Conservation (phyloP, 2,888 invertebrate species). For the Sminthurides aquaticus region DNA sequence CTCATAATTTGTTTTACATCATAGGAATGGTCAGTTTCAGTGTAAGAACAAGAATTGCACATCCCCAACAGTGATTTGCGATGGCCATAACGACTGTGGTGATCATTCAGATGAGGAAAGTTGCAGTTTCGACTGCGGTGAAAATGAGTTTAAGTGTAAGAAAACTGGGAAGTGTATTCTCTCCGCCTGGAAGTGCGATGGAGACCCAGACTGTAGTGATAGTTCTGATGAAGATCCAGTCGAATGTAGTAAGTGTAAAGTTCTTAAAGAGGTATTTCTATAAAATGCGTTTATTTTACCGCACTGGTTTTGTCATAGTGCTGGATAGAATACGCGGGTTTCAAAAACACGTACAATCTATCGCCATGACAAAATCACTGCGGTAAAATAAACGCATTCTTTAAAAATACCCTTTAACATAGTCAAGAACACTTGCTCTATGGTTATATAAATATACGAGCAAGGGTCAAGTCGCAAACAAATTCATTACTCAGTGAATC, state of each 20-base stretch:
- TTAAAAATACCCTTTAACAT: too few species aligned
- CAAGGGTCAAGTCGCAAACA: too few species aligned
- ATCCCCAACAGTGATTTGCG: conserved; percentile 84
- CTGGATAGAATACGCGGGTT: too few species aligned
- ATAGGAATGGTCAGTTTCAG: conserved; percentile 81
- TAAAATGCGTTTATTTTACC: too few species aligned
- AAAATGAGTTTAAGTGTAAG: conserved; percentile 82
- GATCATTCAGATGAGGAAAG: conserved; percentile 77
- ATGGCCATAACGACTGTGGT: conserved; percentile 86
- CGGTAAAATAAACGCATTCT: too few species aligned
- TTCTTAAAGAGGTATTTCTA: conserved; percentile 38
- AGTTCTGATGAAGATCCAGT: conserved; percentile 85
- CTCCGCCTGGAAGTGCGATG: conserved; percentile 86
- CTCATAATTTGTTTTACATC: too few species aligned
- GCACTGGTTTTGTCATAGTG: conserved; percentile 10
- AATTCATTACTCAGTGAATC: too few species aligned
- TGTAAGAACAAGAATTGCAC: conserved; percentile 89
- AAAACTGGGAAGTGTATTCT: conserved; percentile 80
- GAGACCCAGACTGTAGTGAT: conserved; percentile 88
- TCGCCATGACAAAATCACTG: too few species aligned
- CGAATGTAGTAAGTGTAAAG: conserved; percentile 65
- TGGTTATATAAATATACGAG: too few species aligned
- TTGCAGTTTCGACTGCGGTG: conserved; percentile 77
- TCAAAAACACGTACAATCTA: too few species aligned
- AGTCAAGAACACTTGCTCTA: too few species aligned